phyloP scores from a whole-genome alignment of 2,888 invertebrate species.

The Tricholauxania praeusta region DNA sequence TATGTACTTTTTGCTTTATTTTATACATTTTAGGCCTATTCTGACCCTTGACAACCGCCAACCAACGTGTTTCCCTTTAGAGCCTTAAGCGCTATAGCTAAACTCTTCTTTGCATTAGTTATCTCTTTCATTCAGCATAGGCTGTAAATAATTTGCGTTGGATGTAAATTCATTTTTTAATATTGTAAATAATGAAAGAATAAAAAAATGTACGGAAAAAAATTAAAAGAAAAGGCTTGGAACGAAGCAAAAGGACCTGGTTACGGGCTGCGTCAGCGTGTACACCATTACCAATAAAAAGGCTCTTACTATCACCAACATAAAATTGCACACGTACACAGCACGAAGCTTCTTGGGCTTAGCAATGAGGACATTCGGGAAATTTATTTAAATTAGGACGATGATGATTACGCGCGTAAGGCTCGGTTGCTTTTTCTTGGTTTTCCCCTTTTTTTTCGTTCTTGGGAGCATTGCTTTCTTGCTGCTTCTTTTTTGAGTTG shows the following conservation, averaged over 20 bases:
- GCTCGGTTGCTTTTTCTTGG: not conserved
- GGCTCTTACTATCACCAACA: not conserved
- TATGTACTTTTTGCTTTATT: no score
- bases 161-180: slow-evolving; percentile 31
- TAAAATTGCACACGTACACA: slow-evolving; percentile 3
- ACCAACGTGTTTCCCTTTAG: slow-evolving; percentile 1
- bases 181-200: slow-evolving; percentile 16
- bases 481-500: slow-evolving; percentile 43
- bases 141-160: not conserved
- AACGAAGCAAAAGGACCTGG: not conserved
- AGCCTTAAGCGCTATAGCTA: slow-evolving; percentile 3
- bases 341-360: not conserved
- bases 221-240: slow-evolving; percentile 31
- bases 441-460: slow-evolving; percentile 39
- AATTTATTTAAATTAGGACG: slow-evolving; percentile 57
- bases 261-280: not conserved
- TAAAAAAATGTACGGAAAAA: slow-evolving; percentile 4
- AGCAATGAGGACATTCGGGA: slow-evolving; percentile 43
- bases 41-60: slow-evolving; percentile 31
- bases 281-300: not conserved
- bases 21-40: slow-evolving; percentile 23
- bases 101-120: slow-evolving; percentile 12
- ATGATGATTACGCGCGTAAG: slow-evolving; percentile 52
- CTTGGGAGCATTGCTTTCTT: slow-evolving; percentile 34
- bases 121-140: slow-evolving; percentile 31